These are phyloP conservation scores for Coelopa pilipes DNA, from an alignment of 2,888 invertebrate species.

Conservation along the genomic window DNA sequence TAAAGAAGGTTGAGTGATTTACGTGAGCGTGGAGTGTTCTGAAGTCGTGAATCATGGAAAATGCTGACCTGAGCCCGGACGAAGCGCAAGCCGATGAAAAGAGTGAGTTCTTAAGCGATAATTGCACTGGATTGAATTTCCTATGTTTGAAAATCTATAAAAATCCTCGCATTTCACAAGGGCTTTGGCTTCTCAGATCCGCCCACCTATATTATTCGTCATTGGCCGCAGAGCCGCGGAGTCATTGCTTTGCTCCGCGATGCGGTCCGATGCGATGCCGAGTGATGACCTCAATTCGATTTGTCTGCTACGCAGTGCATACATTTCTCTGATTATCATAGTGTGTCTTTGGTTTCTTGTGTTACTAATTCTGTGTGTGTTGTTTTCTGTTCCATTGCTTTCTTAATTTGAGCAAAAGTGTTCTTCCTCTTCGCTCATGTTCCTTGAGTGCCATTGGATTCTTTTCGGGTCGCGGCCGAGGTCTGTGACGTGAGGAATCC, in stretches of 20 bases:
- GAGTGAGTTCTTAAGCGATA: conserved; percentile 35
- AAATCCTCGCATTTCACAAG: too few species aligned
- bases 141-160: too few species aligned
- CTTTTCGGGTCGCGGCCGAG: neutral
- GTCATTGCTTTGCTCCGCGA: neutral
- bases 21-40: neutral
- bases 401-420: conserved; percentile 12
- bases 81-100: conserved; percentile 43
- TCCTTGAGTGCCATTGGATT: neutral
- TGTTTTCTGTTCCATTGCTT: neutral
- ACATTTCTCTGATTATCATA: conserved; percentile 7
- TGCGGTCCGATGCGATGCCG: neutral
- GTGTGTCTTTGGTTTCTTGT: too few species aligned
- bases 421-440: conserved; percentile 1
- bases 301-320: neutral
- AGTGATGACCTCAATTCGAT: conserved; percentile 33
- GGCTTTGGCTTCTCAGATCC: neutral
- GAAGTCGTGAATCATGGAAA: conserved; percentile 42
- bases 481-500: neutral
- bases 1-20: too few species aligned
- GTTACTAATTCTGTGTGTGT: neutral
- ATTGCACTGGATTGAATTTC: too few species aligned
- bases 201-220: neutral
- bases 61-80: conserved; percentile 38
- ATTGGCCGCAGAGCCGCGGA: neutral